A percentile compares a stretch with the other conserved stretches of the same genome.
phyloP scores from a whole-genome alignment of 2,797 vertebrate genomes.

The Myripristis jacobus region DNA sequence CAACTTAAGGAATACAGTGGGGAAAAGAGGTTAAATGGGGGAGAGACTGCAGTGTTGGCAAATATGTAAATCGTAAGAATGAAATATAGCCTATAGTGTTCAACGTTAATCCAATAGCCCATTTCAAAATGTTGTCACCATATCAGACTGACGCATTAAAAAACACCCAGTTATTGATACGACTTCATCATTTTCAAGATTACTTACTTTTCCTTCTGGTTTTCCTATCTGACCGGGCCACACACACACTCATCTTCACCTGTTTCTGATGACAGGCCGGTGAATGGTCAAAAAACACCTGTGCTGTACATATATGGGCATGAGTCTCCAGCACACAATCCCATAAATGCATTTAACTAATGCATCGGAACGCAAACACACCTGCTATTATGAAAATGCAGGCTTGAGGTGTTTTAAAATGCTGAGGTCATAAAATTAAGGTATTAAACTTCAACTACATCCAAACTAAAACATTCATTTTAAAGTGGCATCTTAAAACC shows the following conservation, averaged over 20 bases:
- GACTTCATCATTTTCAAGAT: neutral
- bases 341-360: no score
- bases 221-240: neutral
- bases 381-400: no score
- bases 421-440: no score
- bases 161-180: neutral
- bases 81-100: constrained; percentile 4
- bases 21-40: constrained; percentile 15
- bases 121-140: neutral
- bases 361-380: no score
- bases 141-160: neutral
- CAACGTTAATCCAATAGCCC: neutral
- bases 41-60: constrained; percentile 13
- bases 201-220: neutral
- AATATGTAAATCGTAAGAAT: constrained; percentile 15
- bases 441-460: no score
- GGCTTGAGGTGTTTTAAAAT: no score
- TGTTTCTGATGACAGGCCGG: no score
- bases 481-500: no score
- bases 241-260: neutral
- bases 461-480: no score
- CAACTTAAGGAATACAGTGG: neutral
- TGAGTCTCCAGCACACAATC: no score
- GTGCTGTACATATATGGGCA: no score
- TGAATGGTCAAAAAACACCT: no score